phyloP scores from a whole-genome alignment of 1,140 invertebrate species.

The Meloidogyne hapla region DNA sequence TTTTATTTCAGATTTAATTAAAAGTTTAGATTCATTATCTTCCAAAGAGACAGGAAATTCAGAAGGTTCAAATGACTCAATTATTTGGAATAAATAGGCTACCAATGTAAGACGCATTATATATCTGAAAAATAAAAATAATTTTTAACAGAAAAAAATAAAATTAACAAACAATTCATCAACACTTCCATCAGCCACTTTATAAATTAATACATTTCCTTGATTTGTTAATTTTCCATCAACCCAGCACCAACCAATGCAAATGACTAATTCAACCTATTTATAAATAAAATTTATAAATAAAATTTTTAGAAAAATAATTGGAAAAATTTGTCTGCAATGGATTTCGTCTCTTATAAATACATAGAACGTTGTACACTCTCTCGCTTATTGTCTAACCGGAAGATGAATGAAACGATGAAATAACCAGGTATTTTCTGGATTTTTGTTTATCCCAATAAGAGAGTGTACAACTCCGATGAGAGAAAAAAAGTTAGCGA shows the following conservation, averaged over 20 bases:
- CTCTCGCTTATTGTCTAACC: too few species aligned
- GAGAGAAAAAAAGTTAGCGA: too few species aligned
- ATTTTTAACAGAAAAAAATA: not conserved
- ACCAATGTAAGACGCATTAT: slow-evolving; percentile 40
- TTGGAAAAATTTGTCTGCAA: too few species aligned
- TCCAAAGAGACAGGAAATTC: not conserved
- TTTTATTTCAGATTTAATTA: not conserved
- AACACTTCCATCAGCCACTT: slow-evolving; percentile 45
- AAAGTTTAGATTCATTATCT: not conserved
- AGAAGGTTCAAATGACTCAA: slow-evolving; percentile 4
- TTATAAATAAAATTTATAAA: not conserved
- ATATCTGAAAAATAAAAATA: slow-evolving; percentile 4
- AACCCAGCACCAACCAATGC: slow-evolving; percentile 48
- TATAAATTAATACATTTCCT: slow-evolving; percentile 20
- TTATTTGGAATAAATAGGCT: slow-evolving; percentile 54
- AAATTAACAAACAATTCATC: slow-evolving; percentile 44
- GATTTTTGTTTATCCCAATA: too few species aligned
- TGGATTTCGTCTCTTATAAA: too few species aligned
- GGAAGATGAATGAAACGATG: too few species aligned
- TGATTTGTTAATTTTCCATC: slow-evolving; percentile 27
- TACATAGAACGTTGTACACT: too few species aligned
- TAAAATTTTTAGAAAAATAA: too few species aligned
- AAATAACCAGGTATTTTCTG: too few species aligned
- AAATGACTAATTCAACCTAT: slow-evolving; percentile 37
- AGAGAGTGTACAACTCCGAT: too few species aligned